Evolutionary conservation across 2,888 invertebrate species (phyloP), one percentile per base, ranked within the genome.

Genomic region (Thymelicus lineola): DNA sequence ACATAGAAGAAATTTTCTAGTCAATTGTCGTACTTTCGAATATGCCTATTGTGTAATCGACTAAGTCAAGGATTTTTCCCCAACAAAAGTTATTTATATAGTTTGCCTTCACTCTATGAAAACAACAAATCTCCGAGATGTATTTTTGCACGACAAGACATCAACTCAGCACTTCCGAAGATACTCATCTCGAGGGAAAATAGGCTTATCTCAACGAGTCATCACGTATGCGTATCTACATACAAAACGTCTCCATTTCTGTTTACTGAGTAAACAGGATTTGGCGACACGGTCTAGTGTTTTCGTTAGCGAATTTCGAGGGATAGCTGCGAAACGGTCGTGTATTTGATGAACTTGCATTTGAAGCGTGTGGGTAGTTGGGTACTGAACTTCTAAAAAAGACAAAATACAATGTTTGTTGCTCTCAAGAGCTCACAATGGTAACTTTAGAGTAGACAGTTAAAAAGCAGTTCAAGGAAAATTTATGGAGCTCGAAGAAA

Each of bases 201-300:
- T 6, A 53, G 53, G 17, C 53, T 53, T 20, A 53, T 53, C 53
- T 53, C 53, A 20, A 53, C 53, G 20, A 20, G 20, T 28, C 20
- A 53, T 53, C 20, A 53, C 6, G 53, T 53, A 53, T 53, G 20
- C 20, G 17, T 10, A 53, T 53, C 17, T 53, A 10, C 53, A 20
- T 20, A 20, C 17, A 20, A 20, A 53, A 17, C 7, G 20, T 12
- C 20, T 20, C 53, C 53, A 53, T 53, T 53, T 53, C 20, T 53
- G 20, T 53, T 53, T 53, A 53, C 17, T 53, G 20, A 53, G 17
- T 53, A 53, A 53, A 50, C 17, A 42, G 50, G 17, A 50, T 50
- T 9, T 50, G 50, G 50, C 53, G 20, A 53, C 53, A 53, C 7
- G 20, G 50, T 4, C 53, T 53, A 20, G 15, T 53, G 10, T 20